These are phyloP conservation scores for Catonia carolina DNA, from an alignment of 2,888 invertebrate species.

Conservation along the genomic window DNA sequence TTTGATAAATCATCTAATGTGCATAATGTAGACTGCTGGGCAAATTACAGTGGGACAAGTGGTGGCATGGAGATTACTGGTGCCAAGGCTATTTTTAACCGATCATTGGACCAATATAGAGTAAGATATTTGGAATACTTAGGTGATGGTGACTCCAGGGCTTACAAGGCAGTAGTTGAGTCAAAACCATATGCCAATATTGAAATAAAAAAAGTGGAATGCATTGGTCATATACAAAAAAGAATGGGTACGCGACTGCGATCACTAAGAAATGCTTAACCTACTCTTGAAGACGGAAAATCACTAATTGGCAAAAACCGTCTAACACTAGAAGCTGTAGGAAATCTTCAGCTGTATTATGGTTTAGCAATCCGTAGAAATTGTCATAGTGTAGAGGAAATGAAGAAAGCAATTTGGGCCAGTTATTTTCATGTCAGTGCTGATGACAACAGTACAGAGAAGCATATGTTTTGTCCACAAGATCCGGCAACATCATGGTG, in stretches of 20 bases:
- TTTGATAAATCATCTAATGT: not conserved
- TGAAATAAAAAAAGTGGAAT: slow-evolving; percentile 10
- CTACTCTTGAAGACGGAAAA: not conserved
- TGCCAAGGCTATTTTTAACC: slow-evolving; percentile 18
- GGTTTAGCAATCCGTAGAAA: not conserved
- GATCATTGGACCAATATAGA: slow-evolving; percentile 19
- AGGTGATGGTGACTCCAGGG: slow-evolving; percentile 21
- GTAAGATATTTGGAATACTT: slow-evolving; percentile 15
- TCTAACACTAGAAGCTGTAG: not conserved
- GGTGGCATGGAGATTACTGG: slow-evolving; percentile 29
- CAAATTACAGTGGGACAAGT: slow-evolving; percentile 25
- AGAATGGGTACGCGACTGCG: slow-evolving; percentile 24
- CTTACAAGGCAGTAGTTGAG: not conserved
- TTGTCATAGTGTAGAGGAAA: not conserved
- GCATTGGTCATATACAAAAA: not conserved
- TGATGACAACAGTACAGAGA: not conserved
- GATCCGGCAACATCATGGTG: not conserved
- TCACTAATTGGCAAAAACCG: not conserved
- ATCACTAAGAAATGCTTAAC: not conserved
- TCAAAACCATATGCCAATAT: slow-evolving; percentile 20
- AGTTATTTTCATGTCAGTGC: not conserved
- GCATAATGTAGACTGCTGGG: slow-evolving; percentile 6
- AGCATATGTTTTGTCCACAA: too few relatives aligned
- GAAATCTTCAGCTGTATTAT: not conserved
- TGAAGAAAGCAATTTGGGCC: not conserved